These are phyloP conservation scores for Hypocryptadius cinnamomeus DNA, from an alignment of 2,113 vertebrate genomes.

Conservation along the genomic window DNA sequence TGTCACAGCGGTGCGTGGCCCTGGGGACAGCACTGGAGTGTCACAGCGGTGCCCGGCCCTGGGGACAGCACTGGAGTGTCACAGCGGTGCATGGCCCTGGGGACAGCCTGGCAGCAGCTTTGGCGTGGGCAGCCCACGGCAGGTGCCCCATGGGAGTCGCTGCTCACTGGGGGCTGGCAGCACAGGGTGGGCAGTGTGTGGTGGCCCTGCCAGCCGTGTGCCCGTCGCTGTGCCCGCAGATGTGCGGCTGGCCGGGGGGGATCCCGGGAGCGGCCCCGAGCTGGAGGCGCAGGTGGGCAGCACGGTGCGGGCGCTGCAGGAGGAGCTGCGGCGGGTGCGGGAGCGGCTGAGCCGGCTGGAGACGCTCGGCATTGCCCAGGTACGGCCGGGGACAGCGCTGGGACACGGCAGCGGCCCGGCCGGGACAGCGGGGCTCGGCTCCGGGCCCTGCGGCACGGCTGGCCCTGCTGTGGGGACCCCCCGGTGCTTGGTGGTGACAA, in stretches of 20 bases:
- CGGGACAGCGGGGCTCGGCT: background rate
- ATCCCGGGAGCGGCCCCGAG: rapidly evolving
- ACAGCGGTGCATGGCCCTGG: rapidly evolving
- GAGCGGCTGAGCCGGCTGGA: conserved; percentile 81
- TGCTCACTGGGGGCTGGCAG: rapidly evolving
- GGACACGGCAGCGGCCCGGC: too few relatives aligned
- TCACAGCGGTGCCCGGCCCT: rapidly evolving
- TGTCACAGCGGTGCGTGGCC: rapidly evolving
- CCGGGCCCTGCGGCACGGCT: too few relatives aligned
- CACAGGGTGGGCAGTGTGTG: rapidly evolving
- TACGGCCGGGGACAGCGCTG: background rate
- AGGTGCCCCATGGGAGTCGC: background rate
- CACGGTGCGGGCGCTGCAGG: conserved; percentile 77
- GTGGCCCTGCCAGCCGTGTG: background rate
- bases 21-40: rapidly evolving
- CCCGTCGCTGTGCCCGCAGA: background rate
- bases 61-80: rapidly evolving
- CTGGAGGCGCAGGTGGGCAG: conserved; percentile 74
- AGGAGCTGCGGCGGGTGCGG: conserved; percentile 81
- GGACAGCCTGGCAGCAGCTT: background rate
- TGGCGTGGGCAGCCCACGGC: background rate
- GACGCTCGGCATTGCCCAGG: conserved; percentile 64
- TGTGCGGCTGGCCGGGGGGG: rapidly evolving
- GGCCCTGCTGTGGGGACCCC: rapidly evolving
- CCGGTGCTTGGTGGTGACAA: background rate